These are phyloP conservation scores for Premnoplex brunnescens DNA, from an alignment of 2,797 vertebrate genomes.

Conservation along the genomic window DNA sequence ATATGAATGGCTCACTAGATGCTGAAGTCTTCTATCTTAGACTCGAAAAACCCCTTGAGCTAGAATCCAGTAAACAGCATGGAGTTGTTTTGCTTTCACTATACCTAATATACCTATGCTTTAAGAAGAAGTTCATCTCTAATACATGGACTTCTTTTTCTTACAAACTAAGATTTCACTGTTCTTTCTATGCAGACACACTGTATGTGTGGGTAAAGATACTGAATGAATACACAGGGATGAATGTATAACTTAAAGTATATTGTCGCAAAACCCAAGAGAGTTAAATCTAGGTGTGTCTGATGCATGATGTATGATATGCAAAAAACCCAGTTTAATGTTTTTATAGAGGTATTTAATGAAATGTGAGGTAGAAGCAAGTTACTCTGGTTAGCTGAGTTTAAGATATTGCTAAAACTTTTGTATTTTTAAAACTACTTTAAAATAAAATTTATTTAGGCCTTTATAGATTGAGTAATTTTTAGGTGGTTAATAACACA, in stretches of 20 bases:
- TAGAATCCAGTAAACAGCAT: neutral
- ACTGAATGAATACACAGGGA: neutral
- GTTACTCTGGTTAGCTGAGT: neutral
- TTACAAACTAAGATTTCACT: neutral
- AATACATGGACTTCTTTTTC: neutral
- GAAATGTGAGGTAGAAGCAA: neutral
- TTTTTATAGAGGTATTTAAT: neutral
- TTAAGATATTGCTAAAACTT: neutral
- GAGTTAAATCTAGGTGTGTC: neutral
- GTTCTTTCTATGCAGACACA: neutral
- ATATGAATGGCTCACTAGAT: neutral
- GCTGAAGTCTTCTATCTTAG: neutral
- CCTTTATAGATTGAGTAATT: neutral
- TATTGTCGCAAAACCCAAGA: neutral
- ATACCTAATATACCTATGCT: neutral
- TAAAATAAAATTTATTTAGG: neutral
- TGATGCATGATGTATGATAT: neutral
- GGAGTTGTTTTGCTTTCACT: neutral
- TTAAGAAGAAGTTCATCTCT: neutral
- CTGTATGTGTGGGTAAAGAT: neutral
- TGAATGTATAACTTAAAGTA: neutral
- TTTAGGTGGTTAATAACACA: neutral
- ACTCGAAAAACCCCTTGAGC: neutral
- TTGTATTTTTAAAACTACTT: neutral
- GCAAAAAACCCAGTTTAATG: neutral